A percentile compares a stretch with the other conserved stretches of the same genome.
Conservation (phyloP, 2,888 invertebrate genomes). For the Palloptera scutellata region DNA sequence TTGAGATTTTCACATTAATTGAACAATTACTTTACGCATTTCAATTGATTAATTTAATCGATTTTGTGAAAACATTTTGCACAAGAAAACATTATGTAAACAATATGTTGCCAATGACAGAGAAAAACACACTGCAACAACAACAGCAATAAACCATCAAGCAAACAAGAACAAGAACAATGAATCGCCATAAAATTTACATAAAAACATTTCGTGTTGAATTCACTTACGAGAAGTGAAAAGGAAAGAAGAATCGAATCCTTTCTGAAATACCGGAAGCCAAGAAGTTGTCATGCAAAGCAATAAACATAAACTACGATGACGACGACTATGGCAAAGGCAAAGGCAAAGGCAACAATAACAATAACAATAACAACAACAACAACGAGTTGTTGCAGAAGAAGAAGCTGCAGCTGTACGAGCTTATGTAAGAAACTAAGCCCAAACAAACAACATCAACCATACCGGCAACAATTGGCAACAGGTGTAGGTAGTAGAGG, state of each 20-base stretch:
- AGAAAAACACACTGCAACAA: background rate
- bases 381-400: background rate
- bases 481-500: constrained; percentile 25
- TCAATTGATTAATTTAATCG: constrained; percentile 24
- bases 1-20: background rate
- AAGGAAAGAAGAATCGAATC: background rate
- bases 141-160: background rate
- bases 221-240: background rate
- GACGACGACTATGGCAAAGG: background rate
- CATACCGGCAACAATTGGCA: constrained; percentile 33
- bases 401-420: background rate
- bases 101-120: constrained; percentile 12
- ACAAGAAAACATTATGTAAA: constrained; percentile 12
- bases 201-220: constrained; percentile 23
- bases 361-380: constrained; percentile 11
- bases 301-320: constrained; percentile 23
- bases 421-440: constrained; percentile 5
- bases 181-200: constrained; percentile 32
- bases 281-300: constrained; percentile 21
- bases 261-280: constrained; percentile 26
- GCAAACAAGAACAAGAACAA: background rate
- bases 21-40: background rate
- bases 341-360: background rate
- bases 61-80: constrained; percentile 22
- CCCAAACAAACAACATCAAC: background rate